Evolutionary conservation across 2,888 invertebrate genomes (phyloP), one percentile per base, ranked within the genome.

Genomic region (Netelia melanura): DNA sequence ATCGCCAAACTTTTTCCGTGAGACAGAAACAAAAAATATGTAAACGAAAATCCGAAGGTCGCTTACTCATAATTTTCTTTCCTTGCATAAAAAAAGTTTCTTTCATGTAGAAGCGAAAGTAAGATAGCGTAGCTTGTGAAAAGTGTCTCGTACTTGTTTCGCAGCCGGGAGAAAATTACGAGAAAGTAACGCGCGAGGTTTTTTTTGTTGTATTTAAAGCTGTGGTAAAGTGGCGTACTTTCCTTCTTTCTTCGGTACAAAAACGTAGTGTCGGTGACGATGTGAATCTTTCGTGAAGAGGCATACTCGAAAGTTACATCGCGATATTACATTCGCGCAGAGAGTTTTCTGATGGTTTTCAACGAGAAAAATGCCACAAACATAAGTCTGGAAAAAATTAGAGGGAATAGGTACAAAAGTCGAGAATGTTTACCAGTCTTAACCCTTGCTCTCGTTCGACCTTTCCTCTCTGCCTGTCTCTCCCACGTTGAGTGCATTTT

Each of bases 401-500:
- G 30, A 58, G 64, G 52, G 61, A 67, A 61, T 38, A 30, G 62
- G 9, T 48, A 61, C 44, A 64, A 64, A 54, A 77, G 56, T 54
- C 64, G 6, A 68, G 54, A 72, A 76, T 77, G 56, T 64, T 25
- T 44, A 38, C 25, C 62, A 17, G 48, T 44, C n/a, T 25, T 21
- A 43, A 8, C n/a, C 3, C 43, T 58, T 14, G 43, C 65, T 11
- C 30, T 3, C 25, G 58, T 58, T 21, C 17, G 17, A 17, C 21
- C 21, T 17, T 17, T 9, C 21, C 21, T 21, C 21, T 58, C 21
- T 21, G 6, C 23, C 58, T 58, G 6, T 23, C 21, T 58, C 58
- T 58, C 21, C 21, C n/a, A 17, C 81, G 58, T 61, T 61, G 65
- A 78, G 81, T n/a, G 58, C 61, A 74, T 75, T 85, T 85, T 82